Conservation (phyloP, 2,113 vertebrate genomes). For the Phaetusa simplex region DNA sequence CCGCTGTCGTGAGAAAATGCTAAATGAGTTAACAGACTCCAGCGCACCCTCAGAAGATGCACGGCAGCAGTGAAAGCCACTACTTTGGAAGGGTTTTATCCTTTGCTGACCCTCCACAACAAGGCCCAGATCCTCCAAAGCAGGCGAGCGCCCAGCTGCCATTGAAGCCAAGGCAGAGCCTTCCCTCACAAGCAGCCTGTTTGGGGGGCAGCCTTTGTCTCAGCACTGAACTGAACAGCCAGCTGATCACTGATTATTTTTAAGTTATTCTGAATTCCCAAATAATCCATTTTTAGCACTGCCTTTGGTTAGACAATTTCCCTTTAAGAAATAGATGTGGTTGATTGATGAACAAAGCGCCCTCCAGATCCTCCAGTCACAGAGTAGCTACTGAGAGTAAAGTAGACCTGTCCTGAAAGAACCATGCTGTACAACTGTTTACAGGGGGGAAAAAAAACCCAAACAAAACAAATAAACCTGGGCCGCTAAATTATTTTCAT, state of each 20-base stretch:
- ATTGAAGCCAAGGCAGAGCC: not conserved
- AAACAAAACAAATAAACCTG: not conserved
- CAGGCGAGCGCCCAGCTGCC: not conserved
- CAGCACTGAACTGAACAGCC: not conserved
- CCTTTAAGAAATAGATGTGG: not conserved
- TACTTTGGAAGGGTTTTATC: not conserved
- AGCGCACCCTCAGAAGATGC: not conserved
- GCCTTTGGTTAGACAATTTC: not conserved
- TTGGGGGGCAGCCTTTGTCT: not conserved
- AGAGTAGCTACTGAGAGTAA: rapidly evolving
- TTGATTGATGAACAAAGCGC: not conserved
- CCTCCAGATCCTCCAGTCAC: not conserved
- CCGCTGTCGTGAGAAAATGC: not conserved
- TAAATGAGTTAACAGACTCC: not conserved
- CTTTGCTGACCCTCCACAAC: not conserved
- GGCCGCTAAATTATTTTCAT: not conserved
- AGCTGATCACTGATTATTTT: not conserved
- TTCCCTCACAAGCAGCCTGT: not conserved
- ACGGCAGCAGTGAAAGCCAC: not conserved
- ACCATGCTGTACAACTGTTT: not conserved
- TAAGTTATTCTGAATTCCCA: not conserved
- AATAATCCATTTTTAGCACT: not conserved
- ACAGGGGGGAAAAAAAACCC: not conserved
- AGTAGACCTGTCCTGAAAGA: not conserved
- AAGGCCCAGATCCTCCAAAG: not conserved